Percentiles rank a stretch among this genome's conserved stretches.
phyloP scores from a whole-genome alignment of 1,140 invertebrate genomes.

The Caenorhabditis inopinata region DNA sequence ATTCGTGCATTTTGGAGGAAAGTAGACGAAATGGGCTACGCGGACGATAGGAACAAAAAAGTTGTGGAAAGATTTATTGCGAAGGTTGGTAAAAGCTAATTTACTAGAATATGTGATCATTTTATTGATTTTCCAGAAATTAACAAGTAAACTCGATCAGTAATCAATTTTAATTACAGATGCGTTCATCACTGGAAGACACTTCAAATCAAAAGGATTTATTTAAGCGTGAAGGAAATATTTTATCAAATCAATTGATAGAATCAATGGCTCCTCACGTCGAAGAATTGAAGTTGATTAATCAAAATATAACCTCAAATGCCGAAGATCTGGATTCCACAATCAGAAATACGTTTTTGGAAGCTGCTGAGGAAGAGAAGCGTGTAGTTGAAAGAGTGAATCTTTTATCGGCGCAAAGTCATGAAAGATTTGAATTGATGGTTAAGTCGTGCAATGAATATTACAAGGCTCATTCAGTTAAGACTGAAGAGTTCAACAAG shows the following conservation, averaged over 20 bases:
- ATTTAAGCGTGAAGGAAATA: too few relatives aligned
- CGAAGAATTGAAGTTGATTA: not conserved
- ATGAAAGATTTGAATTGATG: not conserved
- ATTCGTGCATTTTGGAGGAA: not conserved
- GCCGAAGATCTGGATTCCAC: not conserved
- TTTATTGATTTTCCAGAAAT: too few relatives aligned
- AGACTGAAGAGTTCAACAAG: not conserved
- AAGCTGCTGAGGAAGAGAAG: not conserved
- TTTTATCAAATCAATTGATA: too few relatives aligned
- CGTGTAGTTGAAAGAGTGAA: not conserved
- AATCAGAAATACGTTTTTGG: not conserved
- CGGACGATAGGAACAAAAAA: not conserved
- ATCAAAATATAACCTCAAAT: not conserved
- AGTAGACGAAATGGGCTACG: not conserved
- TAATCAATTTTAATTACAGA: too few relatives aligned
- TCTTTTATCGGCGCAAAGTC: not conserved
- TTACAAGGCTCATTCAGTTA: not conserved
- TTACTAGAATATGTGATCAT: too few relatives aligned
- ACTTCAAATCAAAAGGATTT: too few relatives aligned
- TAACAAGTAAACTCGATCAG: too few relatives aligned
- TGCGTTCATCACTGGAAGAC: too few relatives aligned
- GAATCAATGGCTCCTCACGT: not conserved
- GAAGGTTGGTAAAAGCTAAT: too few relatives aligned
- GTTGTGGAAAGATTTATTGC: not conserved
- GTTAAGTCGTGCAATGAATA: not conserved